These are phyloP conservation scores for Pocota personata DNA, from an alignment of 2,888 invertebrate genomes.

Conservation along the genomic window DNA sequence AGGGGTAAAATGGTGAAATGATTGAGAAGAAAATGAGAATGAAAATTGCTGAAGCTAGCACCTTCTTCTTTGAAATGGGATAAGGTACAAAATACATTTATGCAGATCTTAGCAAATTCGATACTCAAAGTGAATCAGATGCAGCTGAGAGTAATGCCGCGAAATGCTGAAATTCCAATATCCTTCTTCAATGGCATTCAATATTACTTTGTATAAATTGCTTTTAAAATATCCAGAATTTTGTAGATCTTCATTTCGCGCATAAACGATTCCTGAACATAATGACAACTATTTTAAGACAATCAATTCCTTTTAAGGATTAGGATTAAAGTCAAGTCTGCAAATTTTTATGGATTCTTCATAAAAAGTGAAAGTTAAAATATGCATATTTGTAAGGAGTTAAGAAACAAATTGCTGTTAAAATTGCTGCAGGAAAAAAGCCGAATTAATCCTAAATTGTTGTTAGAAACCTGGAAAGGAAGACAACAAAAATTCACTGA, in stretches of 20 bases:
- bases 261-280: not conserved
- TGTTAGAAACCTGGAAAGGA: too few relatives aligned
- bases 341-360: too few relatives aligned
- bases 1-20: not conserved
- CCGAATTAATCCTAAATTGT: too few relatives aligned
- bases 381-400: too few relatives aligned
- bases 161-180: not conserved
- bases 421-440: too few relatives aligned
- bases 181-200: not conserved
- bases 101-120: constrained; percentile 12
- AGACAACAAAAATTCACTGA: too few relatives aligned
- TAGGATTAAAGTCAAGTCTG: too few relatives aligned
- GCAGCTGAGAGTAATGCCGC: not conserved
- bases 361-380: too few relatives aligned
- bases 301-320: not conserved
- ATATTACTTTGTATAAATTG: not conserved
- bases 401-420: too few relatives aligned
- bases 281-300: not conserved
- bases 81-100: too few relatives aligned
- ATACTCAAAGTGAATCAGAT: constrained; percentile 17
- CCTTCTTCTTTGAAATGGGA: constrained; percentile 12
- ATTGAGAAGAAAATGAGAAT: constrained; percentile 17
- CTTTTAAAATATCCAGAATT: not conserved
- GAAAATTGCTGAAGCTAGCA: not conserved
- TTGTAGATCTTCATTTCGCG: not conserved